Base-by-base conservation (phyloP, 2,797 vertebrate genomes). In the Phrynocephalus guinanensis region DNA sequence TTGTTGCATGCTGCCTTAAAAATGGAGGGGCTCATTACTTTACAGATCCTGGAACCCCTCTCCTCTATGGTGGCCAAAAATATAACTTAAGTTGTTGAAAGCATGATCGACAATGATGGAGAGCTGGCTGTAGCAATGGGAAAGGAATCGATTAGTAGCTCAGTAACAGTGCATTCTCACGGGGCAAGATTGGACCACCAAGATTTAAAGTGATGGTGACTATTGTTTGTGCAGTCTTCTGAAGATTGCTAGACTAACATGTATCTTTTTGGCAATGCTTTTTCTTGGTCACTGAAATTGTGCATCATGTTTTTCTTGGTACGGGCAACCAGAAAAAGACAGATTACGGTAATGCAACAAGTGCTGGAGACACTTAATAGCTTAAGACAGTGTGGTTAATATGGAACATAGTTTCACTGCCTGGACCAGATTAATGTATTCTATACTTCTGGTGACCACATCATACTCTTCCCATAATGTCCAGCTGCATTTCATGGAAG, bases 1-100 rank as follows among this genome's bases (percentile, higher is more conserved):
- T 85, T 26, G 66, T 26, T 85, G 38, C 44, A 66, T 66, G 44
- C 26, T 15, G 52, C 44, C 33, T 6, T 82, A 38, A 28, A 63
- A 1, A 66, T 71, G 38, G 52, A 63, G 70, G 52, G 52, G 26
- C 60, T 70, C 50, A 72, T 9, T 80, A 33, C 20, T 75, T 86
- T 86, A 75, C 66, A 20, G 48, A 67, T 75, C 4, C 11, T 75
- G 52, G 68, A 81, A 26, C 52, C 33, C 44, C 44, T n/a, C 22
- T 18, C 15, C 15, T 44, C 38, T 48, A 9, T 24, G 15, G 30
- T n/a, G 66, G 79, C 78, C 78, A 86, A 72, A 48, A 80, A n/a
- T 44, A 44, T 52, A 28, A 26, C 52, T 73, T 33, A 28, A 26
- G 33, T 73, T 81, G 56, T 75, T 75, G 70, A 86, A 86, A 86